A percentile compares a stretch with the other conserved stretches of the same genome.
phyloP scores from a whole-genome alignment of 35 echinoderm and acorn worm genomes.

The Heliocidaris erythrogramma region DNA sequence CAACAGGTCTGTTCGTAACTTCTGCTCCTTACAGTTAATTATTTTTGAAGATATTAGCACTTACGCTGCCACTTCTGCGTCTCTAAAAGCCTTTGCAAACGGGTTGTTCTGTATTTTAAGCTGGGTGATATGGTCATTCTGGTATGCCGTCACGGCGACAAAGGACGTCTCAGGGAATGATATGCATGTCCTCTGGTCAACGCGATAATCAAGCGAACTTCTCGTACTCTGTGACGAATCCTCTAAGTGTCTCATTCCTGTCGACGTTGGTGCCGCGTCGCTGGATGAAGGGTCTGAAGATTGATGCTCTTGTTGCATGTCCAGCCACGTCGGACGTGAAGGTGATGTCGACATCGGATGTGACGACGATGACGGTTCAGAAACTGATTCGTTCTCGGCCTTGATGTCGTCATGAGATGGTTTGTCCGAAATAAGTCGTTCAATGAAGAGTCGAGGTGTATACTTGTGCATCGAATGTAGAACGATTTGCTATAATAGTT shows the following conservation, averaged over 20 bases:
- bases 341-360: not conserved
- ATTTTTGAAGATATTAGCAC: constrained; percentile 17
- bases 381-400: not conserved
- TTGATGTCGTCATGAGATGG: not conserved
- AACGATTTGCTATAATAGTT: constrained; percentile 55
- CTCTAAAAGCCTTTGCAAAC: constrained; percentile 93
- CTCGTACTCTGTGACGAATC: not conserved
- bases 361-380: not conserved
- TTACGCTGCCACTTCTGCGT: constrained; percentile 79
- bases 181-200: constrained; percentile 22
- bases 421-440: not conserved
- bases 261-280: not conserved
- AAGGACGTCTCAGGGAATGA: constrained; percentile 73
- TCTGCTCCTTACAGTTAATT: too few species aligned
- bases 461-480: constrained; percentile 99
- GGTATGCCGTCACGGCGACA: constrained; percentile 91
- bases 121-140: constrained; percentile 88
- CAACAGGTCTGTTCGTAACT: too few species aligned
- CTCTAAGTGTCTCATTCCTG: not conserved
- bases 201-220: not conserved
- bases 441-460: constrained; percentile 73
- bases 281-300: not conserved
- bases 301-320: not conserved
- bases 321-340: not conserved
- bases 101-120: constrained; percentile 98